Evolutionary conservation across 2,888 invertebrate species (phyloP), one percentile per base, ranked within the genome.

Genomic region (Prosapia bicincta): DNA sequence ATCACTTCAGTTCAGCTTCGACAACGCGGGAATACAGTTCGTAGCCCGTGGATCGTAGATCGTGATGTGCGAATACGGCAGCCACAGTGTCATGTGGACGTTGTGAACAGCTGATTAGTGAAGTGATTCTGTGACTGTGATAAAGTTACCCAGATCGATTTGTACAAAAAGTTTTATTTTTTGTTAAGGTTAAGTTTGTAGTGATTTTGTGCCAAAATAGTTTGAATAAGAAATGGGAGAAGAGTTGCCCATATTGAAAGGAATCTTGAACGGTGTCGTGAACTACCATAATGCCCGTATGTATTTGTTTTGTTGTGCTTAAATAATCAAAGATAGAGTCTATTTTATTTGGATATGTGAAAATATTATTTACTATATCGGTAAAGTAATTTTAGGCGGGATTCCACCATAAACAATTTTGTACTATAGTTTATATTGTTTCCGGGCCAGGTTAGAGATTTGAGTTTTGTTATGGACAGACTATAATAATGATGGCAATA

Each of bases 271-370:
- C 85, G 95, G 95, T 85, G 94, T 93, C 84, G 93, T 94, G 85
- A 92, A 94, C 87, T 95, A 95, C 87, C 95, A 95, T 87, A 95
- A 95, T 90, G 95, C 95, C 89, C 95, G 95, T 95, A 94, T 87
- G 95, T 95, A 88, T 87, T 30, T 9, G n/a, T n/a, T n/a, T n/a
- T n/a, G n/a, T n/a, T n/a, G n/a, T n/a, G n/a, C n/a, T n/a, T n/a
- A n/a, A n/a, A n/a, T n/a, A n/a, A n/a, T n/a, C n/a, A n/a, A n/a
- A n/a, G n/a, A n/a, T n/a, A n/a, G n/a, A n/a, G n/a, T n/a, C n/a
- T n/a, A n/a, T n/a, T n/a, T n/a, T n/a, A n/a, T n/a, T n/a, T n/a
- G n/a, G n/a, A n/a, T n/a, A n/a, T n/a, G n/a, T n/a, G n/a, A n/a
- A n/a, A n/a, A n/a, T n/a, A n/a, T n/a, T n/a, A n/a, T n/a, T n/a